These are phyloP conservation scores for Rhinatrema bivittatum DNA, from an alignment of 2,797 vertebrate genomes.

Conservation along the genomic window DNA sequence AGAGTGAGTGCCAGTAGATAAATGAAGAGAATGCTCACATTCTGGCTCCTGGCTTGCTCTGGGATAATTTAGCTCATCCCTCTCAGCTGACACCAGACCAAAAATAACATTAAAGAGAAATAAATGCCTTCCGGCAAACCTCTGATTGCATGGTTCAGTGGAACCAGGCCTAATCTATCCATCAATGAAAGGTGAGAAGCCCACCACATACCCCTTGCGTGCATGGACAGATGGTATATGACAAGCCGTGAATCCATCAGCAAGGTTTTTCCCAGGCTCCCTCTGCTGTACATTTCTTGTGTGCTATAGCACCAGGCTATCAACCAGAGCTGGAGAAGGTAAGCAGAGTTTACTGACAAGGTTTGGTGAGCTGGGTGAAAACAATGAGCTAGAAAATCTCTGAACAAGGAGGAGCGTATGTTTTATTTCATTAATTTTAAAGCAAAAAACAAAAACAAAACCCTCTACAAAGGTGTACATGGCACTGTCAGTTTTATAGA, in stretches of 20 bases:
- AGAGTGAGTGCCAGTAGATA: constrained; percentile 46
- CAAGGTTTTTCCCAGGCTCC: constrained; percentile 6
- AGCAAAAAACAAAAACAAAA: constrained; percentile 34
- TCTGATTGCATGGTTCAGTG: constrained; percentile 53
- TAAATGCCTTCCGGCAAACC: constrained; percentile 57
- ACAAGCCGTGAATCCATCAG: constrained; percentile 47
- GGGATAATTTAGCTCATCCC: constrained; percentile 60
- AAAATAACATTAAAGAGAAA: constrained; percentile 66
- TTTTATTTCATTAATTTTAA: constrained; percentile 25
- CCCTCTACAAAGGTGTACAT: constrained; percentile 24
- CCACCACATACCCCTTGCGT: constrained; percentile 54
- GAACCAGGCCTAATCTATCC: constrained; percentile 58
- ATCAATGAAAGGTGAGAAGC: constrained; percentile 61
- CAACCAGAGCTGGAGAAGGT: constrained; percentile 20
- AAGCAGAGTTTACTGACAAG: constrained; percentile 19
- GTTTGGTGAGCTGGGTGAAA: too few relatives aligned
- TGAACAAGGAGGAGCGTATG: constrained; percentile 18
- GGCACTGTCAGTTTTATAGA: constrained; percentile 24
- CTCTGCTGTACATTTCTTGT: constrained; percentile 31
- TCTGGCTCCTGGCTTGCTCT: constrained; percentile 56
- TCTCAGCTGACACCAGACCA: constrained; percentile 53
- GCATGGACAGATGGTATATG: constrained; percentile 51
- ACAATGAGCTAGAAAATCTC: constrained; percentile 33
- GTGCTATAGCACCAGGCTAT: constrained; percentile 40
- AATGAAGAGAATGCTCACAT: constrained; percentile 51